Base-by-base conservation (phyloP, 2,797 vertebrate species). In the Pogonophryne albipinna region DNA sequence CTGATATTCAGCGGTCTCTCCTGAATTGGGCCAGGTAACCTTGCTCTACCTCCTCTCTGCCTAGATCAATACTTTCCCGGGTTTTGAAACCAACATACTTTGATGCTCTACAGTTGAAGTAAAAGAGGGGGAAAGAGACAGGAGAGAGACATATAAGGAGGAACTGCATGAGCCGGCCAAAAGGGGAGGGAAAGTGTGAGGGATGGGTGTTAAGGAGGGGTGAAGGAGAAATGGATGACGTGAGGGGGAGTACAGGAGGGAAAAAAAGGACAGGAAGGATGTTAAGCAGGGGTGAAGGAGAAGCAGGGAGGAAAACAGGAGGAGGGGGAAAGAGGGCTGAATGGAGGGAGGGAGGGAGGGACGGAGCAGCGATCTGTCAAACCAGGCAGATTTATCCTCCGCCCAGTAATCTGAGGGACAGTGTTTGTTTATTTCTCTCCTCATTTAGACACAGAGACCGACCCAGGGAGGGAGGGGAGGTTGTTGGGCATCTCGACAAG, bases 351-450 rank as follows among this genome's bases (percentile, higher is more conserved):
- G 61, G 65, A 73, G 56, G 73, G 86, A 85, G 68, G 83, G 55
- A 77, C 74, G 82, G 87, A 83, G 87, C 80, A 78, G 86, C 64
- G 80, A 90, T 91, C 87, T 87, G 91, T 92, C 89, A 91, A 86
- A 87, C 65, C 60, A 68, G 77, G 80, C 91, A 88, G 91, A 85
- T 87, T 87, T 87, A 61, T 92, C 89, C 85, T 90, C 87, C 86
- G 89, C 89, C 93, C 92, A 92, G 92, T 89, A 91, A 92, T 93
- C 91, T 89, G 90, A 91, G 91, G 89, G 90, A 90, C 85, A 79
- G 67, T 89, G 89, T 92, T 92, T 93, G 92, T 93, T 94, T 92
- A 91, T 91, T 87, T 89, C 85, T 82, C 81, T 89, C 88, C 84
- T 90, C 89, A 87, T 92, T 92, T 90, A 91, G 89, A 91, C 88